These are phyloP conservation scores for Carposina sasakii DNA, from an alignment of 1,140 invertebrate genomes.

Conservation along the genomic window DNA sequence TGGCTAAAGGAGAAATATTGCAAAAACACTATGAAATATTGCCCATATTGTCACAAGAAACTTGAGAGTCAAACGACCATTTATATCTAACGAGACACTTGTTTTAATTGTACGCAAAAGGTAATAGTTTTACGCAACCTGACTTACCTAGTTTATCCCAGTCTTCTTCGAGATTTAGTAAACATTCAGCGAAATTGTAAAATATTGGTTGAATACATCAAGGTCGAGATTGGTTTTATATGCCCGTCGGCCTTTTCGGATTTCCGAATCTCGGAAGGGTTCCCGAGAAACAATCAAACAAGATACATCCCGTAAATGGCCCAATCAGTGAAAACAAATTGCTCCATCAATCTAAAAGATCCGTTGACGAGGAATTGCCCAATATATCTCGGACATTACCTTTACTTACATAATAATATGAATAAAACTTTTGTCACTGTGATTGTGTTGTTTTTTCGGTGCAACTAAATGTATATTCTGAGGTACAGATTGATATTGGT, in stretches of 20 bases:
- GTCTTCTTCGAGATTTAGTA: too few relatives aligned
- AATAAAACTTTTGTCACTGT: too few relatives aligned
- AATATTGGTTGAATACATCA: background rate
- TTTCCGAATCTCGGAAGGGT: slow-evolving; percentile 40
- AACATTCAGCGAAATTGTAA: too few relatives aligned
- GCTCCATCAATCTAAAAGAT: slow-evolving; percentile 38
- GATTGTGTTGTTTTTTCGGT: too few relatives aligned
- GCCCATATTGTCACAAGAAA: slow-evolving; percentile 46
- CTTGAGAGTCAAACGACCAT: slow-evolving; percentile 16
- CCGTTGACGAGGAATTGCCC: slow-evolving; percentile 11
- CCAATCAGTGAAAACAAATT: slow-evolving; percentile 62
- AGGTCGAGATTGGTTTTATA: slow-evolving; percentile 29
- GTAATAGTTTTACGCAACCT: too few relatives aligned
- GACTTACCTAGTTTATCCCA: too few relatives aligned
- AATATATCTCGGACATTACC: too few relatives aligned
- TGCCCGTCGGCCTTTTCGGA: slow-evolving; percentile 24
- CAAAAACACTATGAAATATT: slow-evolving; percentile 57
- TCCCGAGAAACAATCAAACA: slow-evolving; percentile 56
- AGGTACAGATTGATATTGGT: too few relatives aligned
- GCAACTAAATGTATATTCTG: too few relatives aligned
- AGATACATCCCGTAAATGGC: slow-evolving; percentile 40
- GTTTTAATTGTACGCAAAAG: too few relatives aligned
- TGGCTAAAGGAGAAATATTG: slow-evolving; percentile 51
- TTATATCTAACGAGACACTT: too few relatives aligned
- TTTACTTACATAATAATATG: too few relatives aligned